phyloP scores from a whole-genome alignment of 2,797 vertebrate species.

The Anolis apletophallus region DNA sequence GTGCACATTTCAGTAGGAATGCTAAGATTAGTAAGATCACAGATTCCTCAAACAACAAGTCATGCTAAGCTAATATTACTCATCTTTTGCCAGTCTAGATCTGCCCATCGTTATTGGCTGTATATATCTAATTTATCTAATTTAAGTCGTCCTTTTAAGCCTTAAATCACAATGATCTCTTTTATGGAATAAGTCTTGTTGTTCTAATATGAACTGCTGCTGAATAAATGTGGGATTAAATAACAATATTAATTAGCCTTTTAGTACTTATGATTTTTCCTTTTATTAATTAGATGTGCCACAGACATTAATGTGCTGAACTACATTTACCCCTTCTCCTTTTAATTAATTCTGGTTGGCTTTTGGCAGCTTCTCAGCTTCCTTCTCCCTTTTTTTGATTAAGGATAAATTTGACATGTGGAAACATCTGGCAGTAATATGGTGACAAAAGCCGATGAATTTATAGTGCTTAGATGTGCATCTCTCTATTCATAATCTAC shows the following conservation, averaged over 20 bases:
- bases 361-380: constrained; percentile 41
- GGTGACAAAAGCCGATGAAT: constrained; percentile 58
- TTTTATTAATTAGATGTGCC: constrained; percentile 37
- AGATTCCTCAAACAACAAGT: too few relatives aligned
- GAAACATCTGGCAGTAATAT: constrained; percentile 58
- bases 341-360: constrained; percentile 43
- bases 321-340: constrained; percentile 21
- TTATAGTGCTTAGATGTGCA: constrained; percentile 49
- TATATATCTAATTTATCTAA: not conserved
- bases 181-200: not conserved
- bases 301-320: constrained; percentile 19
- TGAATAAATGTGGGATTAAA: constrained; percentile 17
- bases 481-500: constrained; percentile 59
- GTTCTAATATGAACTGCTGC: not conserved
- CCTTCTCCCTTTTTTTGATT: constrained; percentile 27
- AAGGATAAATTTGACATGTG: constrained; percentile 36
- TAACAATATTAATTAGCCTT: not conserved
- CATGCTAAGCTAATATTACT: too few relatives aligned
- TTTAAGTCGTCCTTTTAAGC: not conserved
- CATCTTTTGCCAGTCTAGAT: too few relatives aligned
- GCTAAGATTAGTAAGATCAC: too few relatives aligned
- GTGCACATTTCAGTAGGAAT: too few relatives aligned
- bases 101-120: too few relatives aligned
- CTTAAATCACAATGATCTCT: not conserved
- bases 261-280: not conserved